Percentiles rank a stretch among this genome's conserved stretches.
Conservation (phyloP, 2,113 vertebrate species). For the Phrynocephalus versicolor region DNA sequence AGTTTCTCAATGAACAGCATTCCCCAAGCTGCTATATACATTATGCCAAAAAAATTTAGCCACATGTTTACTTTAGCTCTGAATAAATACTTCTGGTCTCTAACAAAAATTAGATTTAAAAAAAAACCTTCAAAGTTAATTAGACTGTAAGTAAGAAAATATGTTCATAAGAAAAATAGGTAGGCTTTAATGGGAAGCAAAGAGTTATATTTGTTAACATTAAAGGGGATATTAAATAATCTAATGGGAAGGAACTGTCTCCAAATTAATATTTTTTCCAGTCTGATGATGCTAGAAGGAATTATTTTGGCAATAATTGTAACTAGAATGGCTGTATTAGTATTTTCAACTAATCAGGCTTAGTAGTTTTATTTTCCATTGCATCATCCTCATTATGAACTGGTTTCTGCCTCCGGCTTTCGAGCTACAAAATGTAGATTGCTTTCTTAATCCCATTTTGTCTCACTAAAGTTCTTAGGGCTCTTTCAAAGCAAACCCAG, state of each 20-base stretch:
- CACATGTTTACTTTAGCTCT: conserved; percentile 63
- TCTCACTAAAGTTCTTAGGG: background rate
- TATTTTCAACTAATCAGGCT: background rate
- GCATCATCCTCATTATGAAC: conserved; percentile 8
- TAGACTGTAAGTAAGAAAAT: conserved; percentile 51
- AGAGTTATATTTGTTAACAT: conserved; percentile 9
- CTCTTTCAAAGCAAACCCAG: background rate
- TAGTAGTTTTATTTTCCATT: background rate
- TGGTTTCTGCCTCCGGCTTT: background rate
- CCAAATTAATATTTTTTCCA: conserved; percentile 40
- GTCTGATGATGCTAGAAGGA: conserved; percentile 6
- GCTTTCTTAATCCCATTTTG: background rate
- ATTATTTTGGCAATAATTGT: background rate
- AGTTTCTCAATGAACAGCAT: conserved; percentile 49
- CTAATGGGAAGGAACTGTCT: conserved; percentile 11
- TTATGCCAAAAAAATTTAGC: conserved; percentile 65
- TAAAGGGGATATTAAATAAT: conserved; percentile 30
- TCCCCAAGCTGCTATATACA: conserved; percentile 59
- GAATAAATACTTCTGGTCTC: conserved; percentile 61
- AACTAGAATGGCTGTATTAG: conserved; percentile 3
- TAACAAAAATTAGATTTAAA: conserved; percentile 52
- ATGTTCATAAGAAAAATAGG: conserved; percentile 49
- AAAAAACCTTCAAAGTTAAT: conserved; percentile 40
- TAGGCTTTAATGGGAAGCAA: conserved; percentile 18
- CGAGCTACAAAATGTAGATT: background rate